Base-by-base conservation (phyloP, 2,113 vertebrate genomes). In the Rhizomys pruinosus region DNA sequence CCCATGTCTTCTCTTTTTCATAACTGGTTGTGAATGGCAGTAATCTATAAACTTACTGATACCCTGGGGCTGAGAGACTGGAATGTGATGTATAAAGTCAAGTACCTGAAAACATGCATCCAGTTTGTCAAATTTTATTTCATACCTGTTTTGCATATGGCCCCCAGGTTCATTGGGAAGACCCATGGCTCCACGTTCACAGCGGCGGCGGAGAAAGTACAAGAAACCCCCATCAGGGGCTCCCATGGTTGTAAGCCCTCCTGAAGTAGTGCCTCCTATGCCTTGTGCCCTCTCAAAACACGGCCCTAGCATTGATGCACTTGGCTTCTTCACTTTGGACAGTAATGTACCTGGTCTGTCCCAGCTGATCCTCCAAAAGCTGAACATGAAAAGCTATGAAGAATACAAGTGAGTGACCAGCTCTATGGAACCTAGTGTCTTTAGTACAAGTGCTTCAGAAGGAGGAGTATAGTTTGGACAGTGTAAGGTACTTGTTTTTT, bases 321-420 rank as follows among this genome's bases (percentile, higher is more conserved):
- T 99, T 55, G 99, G 98, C 29, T 99, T 99, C 96, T 97, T 97
- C 95, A 98, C 98, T 57, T 98, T 99, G 98, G 99, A 99, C 91
- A 97, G 93, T 42, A 98, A 99, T 0, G 98, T 99, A n/a, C 99
- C 99, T 0, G 99, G 99, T 0, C 98, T 99, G 59, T 99, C 99
- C 15, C 98, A 98, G 13, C 97, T 99, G 95, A 99, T 99, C 96
- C 98, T 99, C 79, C 97, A 98, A 96, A 99, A 99, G 87, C 99
- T 99, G 96, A 99, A 99, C 97, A 98, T 99, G 99, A 99, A 99
- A 94, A 99, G 98, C 97, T 99, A 99, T 1, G 98, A 98, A 72
- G 99, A 99, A 86, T 99, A 99, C 98, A 99, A 99, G 99, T 99
- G 96, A 98, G 98, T 96, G 90, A 80, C 47, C 64, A 84, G 37